Percentiles rank a stretch among this genome's conserved stretches.
Evolutionary conservation across 2,113 vertebrate genomes (phyloP).

Genomic region (Oxyruncus cristatus): DNA sequence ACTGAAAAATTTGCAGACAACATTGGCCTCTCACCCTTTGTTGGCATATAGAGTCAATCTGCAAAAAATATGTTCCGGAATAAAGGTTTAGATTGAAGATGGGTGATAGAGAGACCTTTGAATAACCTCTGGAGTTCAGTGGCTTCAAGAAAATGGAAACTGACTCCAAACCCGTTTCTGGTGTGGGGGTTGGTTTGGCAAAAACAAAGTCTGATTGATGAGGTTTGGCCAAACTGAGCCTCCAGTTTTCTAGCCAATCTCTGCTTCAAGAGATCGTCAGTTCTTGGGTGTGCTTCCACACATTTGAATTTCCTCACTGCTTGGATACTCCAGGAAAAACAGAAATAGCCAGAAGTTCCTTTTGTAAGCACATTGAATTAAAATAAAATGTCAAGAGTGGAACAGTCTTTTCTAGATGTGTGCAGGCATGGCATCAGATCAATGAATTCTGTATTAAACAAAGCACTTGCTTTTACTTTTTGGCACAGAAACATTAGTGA

Average conservation of each 20-base stretch:
- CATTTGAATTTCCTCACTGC: slow-evolving; percentile 47
- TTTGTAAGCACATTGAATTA: background rate
- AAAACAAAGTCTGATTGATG: slow-evolving; percentile 66
- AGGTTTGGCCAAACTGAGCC: slow-evolving; percentile 53
- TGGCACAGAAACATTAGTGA: background rate
- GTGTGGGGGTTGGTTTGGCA: slow-evolving; percentile 55
- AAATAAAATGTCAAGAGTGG: background rate
- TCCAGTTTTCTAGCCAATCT: slow-evolving; percentile 31
- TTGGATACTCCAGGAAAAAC: slow-evolving; percentile 47
- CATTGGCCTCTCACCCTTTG: background rate
- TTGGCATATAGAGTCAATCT: slow-evolving; percentile 5
- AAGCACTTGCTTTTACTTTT: background rate
- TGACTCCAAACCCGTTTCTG: slow-evolving; percentile 46
- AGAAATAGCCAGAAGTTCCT: slow-evolving; percentile 31
- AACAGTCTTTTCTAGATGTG: background rate
- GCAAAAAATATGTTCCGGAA: background rate
- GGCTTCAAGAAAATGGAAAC: slow-evolving; percentile 47
- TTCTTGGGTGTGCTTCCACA: slow-evolving; percentile 60
- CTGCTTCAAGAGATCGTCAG: background rate
- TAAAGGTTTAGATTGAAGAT: slow-evolving; percentile 9
- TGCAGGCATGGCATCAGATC: background rate
- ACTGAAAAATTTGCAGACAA: slow-evolving; percentile 5
- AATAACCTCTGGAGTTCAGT: slow-evolving; percentile 33
- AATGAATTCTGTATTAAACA: background rate
- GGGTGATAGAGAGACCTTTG: slow-evolving; percentile 38